Percentiles rank a stretch among this genome's conserved stretches.
Conservation (phyloP, 35 echinoderm and acorn worm genomes). For the Diadema setosum region DNA sequence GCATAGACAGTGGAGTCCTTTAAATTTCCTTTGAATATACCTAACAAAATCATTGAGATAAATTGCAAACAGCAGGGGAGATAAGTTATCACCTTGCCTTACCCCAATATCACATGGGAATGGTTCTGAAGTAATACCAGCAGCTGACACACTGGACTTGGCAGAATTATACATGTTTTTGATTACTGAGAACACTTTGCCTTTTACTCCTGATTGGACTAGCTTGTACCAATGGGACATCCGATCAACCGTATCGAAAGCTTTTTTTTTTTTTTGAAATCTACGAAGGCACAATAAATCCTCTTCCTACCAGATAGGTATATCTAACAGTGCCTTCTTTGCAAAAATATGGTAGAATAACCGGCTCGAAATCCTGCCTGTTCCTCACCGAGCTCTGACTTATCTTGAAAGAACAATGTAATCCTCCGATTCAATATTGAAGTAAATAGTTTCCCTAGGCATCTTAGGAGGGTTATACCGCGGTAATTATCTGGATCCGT, state of each 20-base stretch:
- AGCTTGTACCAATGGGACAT: not conserved
- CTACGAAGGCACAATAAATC: not conserved
- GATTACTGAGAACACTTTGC: not conserved
- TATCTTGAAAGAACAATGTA: not conserved
- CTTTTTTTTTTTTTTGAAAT: conserved; percentile 13
- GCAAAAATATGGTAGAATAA: conserved; percentile 2
- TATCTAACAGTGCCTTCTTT: not conserved
- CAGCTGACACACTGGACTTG: not conserved
- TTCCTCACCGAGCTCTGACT: not conserved
- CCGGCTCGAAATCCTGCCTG: not conserved
- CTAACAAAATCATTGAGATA: conserved; percentile 5
- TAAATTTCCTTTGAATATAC: not conserved
- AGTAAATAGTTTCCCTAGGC: conserved; percentile 18
- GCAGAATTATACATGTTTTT: not conserved
- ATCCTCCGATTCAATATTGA: not conserved
- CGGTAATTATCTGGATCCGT: conserved; percentile 18
- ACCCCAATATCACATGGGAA: not conserved
- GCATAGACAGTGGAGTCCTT: not conserved
- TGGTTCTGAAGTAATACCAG: not conserved
- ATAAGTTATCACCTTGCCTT: conserved; percentile 1
- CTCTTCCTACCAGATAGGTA: not conserved
- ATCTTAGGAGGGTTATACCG: conserved; percentile 9
- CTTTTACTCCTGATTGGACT: not conserved
- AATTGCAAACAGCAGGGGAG: not conserved
- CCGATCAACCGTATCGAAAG: conserved; percentile 10